A percentile compares a stretch with the other conserved stretches of the same genome.
These are phyloP conservation scores for Salvelinus fontinalis DNA, from an alignment of 2,113 vertebrate species.

Conservation along the genomic window DNA sequence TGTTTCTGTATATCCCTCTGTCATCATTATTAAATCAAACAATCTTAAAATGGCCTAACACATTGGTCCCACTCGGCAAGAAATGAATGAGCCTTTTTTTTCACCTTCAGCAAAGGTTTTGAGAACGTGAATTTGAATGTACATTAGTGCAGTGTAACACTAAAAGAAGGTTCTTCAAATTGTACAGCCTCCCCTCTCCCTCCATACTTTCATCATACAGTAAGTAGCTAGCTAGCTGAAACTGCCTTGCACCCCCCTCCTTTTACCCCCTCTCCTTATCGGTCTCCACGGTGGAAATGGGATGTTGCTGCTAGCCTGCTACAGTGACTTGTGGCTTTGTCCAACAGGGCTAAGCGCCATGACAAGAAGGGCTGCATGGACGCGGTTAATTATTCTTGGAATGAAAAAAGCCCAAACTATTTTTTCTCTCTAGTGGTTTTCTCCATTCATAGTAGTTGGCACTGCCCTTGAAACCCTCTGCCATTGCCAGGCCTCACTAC, in stretches of 20 bases:
- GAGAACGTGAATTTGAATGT: too few species aligned
- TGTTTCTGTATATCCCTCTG: too few species aligned
- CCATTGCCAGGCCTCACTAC: slow-evolving; percentile 71
- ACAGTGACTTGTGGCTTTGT: slow-evolving; percentile 63
- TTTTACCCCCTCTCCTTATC: slow-evolving; percentile 28
- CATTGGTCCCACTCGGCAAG: too few species aligned
- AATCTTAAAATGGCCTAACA: too few species aligned
- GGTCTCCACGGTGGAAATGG: slow-evolving; percentile 36
- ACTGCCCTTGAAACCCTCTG: slow-evolving; percentile 34
- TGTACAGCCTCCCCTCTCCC: slow-evolving; percentile 1
- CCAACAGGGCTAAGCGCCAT: slow-evolving; percentile 35
- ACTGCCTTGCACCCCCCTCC: background rate
- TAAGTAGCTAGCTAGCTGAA: background rate
- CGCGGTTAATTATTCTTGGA: slow-evolving; percentile 71
- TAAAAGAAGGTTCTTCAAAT: background rate
- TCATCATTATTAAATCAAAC: too few species aligned
- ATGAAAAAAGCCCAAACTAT: slow-evolving; percentile 16
- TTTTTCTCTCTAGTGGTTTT: slow-evolving; percentile 60
- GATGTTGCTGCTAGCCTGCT: slow-evolving; percentile 40
- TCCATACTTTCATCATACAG: slow-evolving; percentile 11
- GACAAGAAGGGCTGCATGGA: slow-evolving; percentile 58
- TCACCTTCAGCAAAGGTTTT: too few species aligned
- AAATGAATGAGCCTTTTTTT: too few species aligned
- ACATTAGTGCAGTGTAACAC: background rate
- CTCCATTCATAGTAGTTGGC: slow-evolving; percentile 71